These are phyloP conservation scores for Xylocopa sonorina DNA, from an alignment of 1,140 invertebrate species.

Conservation along the genomic window DNA sequence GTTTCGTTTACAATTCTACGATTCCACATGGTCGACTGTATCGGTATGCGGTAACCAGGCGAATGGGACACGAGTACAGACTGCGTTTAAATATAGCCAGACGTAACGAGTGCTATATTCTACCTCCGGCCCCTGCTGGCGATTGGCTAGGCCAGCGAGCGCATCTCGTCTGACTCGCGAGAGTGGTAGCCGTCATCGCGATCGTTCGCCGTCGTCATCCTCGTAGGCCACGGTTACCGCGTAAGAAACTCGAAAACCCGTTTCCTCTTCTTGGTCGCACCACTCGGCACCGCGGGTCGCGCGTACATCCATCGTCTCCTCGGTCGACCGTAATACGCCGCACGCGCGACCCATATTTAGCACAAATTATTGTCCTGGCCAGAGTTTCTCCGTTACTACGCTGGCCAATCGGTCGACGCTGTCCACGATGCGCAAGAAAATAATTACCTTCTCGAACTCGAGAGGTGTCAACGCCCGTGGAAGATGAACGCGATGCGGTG, in stretches of 20 bases:
- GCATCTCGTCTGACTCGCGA: constrained; percentile 30
- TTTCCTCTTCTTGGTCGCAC: constrained; percentile 47
- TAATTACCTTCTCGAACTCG: constrained; percentile 60
- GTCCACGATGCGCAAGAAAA: constrained; percentile 62
- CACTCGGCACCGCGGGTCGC: not conserved
- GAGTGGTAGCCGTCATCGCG: constrained; percentile 7
- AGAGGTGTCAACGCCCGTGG: constrained; percentile 23
- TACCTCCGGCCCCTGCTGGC: constrained; percentile 49
- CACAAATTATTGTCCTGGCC: constrained; percentile 62
- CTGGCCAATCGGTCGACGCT: constrained; percentile 41
- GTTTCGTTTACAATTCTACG: not conserved
- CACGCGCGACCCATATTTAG: constrained; percentile 71
- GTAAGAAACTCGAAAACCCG: constrained; percentile 60
- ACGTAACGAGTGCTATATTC: constrained; percentile 58
- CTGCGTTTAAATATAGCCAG: constrained; percentile 60
- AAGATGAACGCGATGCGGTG: not conserved
- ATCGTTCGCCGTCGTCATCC: constrained; percentile 12
- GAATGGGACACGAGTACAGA: constrained; percentile 20
- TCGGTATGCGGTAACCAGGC: not conserved
- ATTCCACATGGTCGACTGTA: not conserved
- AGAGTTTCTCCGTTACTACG: constrained; percentile 69
- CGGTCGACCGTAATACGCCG: constrained; percentile 56
- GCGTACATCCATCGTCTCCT: constrained; percentile 20
- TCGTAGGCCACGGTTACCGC: constrained; percentile 24
- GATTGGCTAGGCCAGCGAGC: constrained; percentile 49